Evolutionary conservation across 2,888 invertebrate genomes (phyloP), one percentile per base, ranked within the genome.

Genomic region (Conus canariensis): DNA sequence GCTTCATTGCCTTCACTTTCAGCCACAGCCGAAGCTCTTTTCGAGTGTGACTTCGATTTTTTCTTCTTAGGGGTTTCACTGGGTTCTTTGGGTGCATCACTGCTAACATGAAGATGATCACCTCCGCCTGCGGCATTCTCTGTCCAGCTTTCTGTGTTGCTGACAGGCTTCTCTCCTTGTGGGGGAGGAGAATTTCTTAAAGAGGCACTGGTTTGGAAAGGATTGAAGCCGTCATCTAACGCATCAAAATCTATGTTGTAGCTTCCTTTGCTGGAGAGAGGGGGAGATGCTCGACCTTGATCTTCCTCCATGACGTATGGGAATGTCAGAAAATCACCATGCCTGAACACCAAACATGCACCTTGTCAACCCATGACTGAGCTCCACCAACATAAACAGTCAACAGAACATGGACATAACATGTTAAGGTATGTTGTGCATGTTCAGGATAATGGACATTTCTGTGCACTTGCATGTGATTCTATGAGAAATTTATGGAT

Each of bases 261-360:
- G 12, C 94, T 58, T 6, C 95, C 96, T 89, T 92, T 93, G 10
- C 94, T 92, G n/a, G 95, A 90, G 98, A 98, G 93, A n/a, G 93
- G 93, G 12, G 93, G 92, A 25, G 92, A 92, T 14, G 88, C 56
- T 25, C 90, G 90, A 82, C 58, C 89, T 30, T 58, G 85, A 59
- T 88, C 88, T 60, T 91, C 87, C n/a, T 80, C 87, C 86, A 86
- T 86, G 64, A 9, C 45, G 16, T 64, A 10, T 64, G 64, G 5
- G 64, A 7, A 16, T 64, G 56, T 86, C 86, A 86, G 86, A 59
- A 86, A 12, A 60, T 60, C 85, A 85, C 59, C 85, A 85, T 85
- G 60, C 60, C 83, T 83, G 83, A 30, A 9, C 80, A 80, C 45
- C 80, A 80, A 12, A 80, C 14, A 80, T 45, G 16, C 12, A 9